Evolutionary conservation across 2,888 invertebrate species (phyloP), one percentile per base, ranked within the genome.

Genomic region (Zaprionus obscuricornis): DNA sequence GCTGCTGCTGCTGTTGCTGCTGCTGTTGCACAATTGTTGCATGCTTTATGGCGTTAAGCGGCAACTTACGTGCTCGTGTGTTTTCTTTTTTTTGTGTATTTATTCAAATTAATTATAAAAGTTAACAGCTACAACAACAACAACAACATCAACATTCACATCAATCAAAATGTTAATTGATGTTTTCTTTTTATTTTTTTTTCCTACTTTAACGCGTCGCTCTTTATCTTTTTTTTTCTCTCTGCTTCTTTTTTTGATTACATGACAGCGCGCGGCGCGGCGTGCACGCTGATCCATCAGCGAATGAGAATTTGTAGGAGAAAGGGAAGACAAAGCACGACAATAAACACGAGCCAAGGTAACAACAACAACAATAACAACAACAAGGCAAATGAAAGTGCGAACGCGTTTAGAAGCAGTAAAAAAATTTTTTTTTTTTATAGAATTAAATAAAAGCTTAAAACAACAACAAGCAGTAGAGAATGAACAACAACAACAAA

Each of bases 81-180:
- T 40, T 14, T 29, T 17, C 7, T 5, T 43, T 26, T 46, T n/a
- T n/a, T 7, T 40, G 39, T 6, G 54, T 56, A 60, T 56, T 31
- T 66, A 51, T 57, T 67, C 51, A 64, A 81, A 78, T 84, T 78
- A 72, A 85, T 82, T 72, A 82, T 54, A 67, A 73, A 68, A 84
- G 65, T 76, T 65, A 66, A 62, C 59, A 63, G 26, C 56, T 54
- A 66, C 57, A 58, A 52, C 56, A 54, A 46, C 37, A 59, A 24
- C 13, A 54, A 17, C 64, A 64, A 18, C 46, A 56, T 20, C 43
- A 56, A 52, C 40, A 57, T 37, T 33, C 73, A 50, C 85, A 78
- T 78, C 78, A 73, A 78, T 78, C 78, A 78, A 78, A 78, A 81
- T 76, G 74, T 84, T 78, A 78, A 78, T 84, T 78, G 81, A 84